Percentiles rank a stretch among this genome's conserved stretches.
These are phyloP conservation scores for Malaclemys terrapin DNA, from an alignment of 2,113 vertebrate genomes.

Conservation along the genomic window DNA sequence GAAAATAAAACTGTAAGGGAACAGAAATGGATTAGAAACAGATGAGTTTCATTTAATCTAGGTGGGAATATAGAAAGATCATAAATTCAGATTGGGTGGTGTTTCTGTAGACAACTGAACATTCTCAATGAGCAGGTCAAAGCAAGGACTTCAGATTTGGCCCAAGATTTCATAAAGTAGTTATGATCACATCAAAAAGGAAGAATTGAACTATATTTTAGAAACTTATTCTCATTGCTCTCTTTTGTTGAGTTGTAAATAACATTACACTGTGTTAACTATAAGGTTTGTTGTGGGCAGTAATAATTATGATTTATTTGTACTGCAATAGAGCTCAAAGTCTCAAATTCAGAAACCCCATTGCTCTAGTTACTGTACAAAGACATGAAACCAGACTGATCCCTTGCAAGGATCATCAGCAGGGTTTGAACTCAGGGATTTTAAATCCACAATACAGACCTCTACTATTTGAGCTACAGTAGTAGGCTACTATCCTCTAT, in stretches of 20 bases:
- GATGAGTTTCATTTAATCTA: neutral
- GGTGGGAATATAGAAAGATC: neutral
- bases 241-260: neutral
- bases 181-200: neutral
- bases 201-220: neutral
- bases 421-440: neutral
- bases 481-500: neutral
- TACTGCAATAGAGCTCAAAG: neutral
- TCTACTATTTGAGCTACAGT: neutral
- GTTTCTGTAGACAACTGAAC: neutral
- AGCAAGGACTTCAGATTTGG: neutral
- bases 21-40: neutral
- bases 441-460: neutral
- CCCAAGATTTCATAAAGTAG: neutral
- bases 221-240: neutral
- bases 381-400: neutral
- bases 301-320: neutral
- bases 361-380: neutral
- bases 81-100: neutral
- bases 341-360: neutral
- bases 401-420: neutral
- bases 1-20: neutral
- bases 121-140: neutral
- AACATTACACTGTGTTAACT: neutral
- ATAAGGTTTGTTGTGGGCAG: neutral